These are phyloP conservation scores for Hafferia zeledoni DNA, from an alignment of 2,797 vertebrate genomes.

Conservation along the genomic window DNA sequence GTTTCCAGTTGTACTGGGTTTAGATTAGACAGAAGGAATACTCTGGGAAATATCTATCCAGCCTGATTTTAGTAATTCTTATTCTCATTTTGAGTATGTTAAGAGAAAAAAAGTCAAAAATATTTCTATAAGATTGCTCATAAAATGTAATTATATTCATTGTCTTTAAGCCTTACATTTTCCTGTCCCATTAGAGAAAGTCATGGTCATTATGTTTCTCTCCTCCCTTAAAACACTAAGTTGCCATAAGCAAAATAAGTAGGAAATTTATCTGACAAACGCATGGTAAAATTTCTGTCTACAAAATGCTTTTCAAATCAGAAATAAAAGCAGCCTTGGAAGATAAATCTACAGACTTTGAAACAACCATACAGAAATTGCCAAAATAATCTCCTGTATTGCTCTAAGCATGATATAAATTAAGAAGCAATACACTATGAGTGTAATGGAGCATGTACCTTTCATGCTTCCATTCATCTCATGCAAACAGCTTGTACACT, in stretches of 20 bases:
- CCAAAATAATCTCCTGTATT: slow-evolving; percentile 57
- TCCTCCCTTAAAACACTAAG: slow-evolving; percentile 3
- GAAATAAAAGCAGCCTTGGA: slow-evolving; percentile 62
- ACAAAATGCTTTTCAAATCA: slow-evolving; percentile 67
- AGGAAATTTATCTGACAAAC: slow-evolving; percentile 69
- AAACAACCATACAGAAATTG: slow-evolving; percentile 65
- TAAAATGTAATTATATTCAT: slow-evolving; percentile 63
- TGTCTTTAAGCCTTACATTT: slow-evolving; percentile 58
- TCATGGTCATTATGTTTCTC: slow-evolving; percentile 48
- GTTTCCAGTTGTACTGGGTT: background rate
- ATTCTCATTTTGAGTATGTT: slow-evolving; percentile 5
- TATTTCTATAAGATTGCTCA: slow-evolving; percentile 56
- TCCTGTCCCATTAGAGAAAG: slow-evolving; percentile 57
- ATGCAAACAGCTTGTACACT: slow-evolving; percentile 63
- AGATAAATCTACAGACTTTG: slow-evolving; percentile 67
- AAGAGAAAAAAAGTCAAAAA: slow-evolving; percentile 31
- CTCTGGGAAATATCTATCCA: background rate
- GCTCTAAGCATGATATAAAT: slow-evolving; percentile 76
- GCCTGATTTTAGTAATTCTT: background rate
- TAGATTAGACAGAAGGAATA: background rate
- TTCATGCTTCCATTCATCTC: slow-evolving; percentile 74
- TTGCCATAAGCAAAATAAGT: slow-evolving; percentile 64
- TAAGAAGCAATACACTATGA: slow-evolving; percentile 71
- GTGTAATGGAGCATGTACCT: slow-evolving; percentile 72
- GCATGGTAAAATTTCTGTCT: slow-evolving; percentile 53